These are phyloP conservation scores for Spicauda simplicius DNA, from an alignment of 2,888 invertebrate species.

Conservation along the genomic window DNA sequence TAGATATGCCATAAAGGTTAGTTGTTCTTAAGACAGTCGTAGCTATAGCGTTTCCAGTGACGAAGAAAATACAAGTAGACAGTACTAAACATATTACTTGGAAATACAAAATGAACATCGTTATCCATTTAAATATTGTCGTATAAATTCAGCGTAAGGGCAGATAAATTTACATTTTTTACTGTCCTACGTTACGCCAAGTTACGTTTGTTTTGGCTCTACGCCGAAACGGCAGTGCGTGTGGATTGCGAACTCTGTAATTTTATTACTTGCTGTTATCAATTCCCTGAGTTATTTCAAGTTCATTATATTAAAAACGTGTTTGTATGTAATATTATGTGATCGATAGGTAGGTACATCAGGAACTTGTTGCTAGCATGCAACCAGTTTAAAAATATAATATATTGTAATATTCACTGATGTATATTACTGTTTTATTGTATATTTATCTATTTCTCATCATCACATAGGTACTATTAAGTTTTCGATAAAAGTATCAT, in stretches of 20 bases:
- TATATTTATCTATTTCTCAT: too few relatives aligned
- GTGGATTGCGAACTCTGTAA: slow-evolving; percentile 13
- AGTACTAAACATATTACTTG: too few relatives aligned
- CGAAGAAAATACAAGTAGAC: too few relatives aligned
- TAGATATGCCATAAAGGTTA: too few relatives aligned
- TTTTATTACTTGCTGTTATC: slow-evolving; percentile 37
- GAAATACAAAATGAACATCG: background rate
- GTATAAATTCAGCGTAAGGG: slow-evolving; percentile 1
- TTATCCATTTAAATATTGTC: background rate
- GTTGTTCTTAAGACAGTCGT: too few relatives aligned
- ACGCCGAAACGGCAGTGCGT: slow-evolving; percentile 51
- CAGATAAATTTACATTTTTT: slow-evolving; percentile 19
- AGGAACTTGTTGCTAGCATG: too few relatives aligned
- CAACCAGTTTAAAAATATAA: too few relatives aligned
- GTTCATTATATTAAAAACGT: background rate
- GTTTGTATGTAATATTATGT: background rate
- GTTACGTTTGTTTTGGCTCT: slow-evolving; percentile 55
- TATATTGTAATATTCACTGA: too few relatives aligned
- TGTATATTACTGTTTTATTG: too few relatives aligned
- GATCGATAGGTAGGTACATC: background rate
- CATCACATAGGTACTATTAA: too few relatives aligned
- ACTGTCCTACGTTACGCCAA: slow-evolving; percentile 60
- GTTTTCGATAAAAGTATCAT: too few relatives aligned
- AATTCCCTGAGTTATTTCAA: slow-evolving; percentile 38
- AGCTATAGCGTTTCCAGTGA: too few relatives aligned